Base-by-base conservation (phyloP, 64 coral and sea anemone genomes). In the Pachyseris speciosa region DNA sequence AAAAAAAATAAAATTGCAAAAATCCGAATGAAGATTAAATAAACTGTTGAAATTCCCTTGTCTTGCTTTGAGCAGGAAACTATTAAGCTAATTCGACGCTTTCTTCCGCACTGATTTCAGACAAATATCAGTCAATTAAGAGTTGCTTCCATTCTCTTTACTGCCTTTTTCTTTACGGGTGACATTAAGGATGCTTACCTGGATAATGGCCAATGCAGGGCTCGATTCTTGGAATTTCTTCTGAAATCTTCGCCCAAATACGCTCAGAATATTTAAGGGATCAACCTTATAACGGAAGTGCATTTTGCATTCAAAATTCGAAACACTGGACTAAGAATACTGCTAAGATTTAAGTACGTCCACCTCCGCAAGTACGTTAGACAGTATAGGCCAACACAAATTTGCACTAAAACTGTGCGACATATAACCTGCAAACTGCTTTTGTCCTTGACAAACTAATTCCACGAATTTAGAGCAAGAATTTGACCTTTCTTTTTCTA, bases 401-500 rank as follows among this genome's bases (percentile, higher is more conserved):
- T 32, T 69, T 37, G 30, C 66, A 34, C 2, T 17, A 29, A 17
- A 20, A 69, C 33, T 69, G 37, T 38, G 66, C 32, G 66, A 69
- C 2, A 32, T 29, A 11, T 69, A 37, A 36, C 4, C 6, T 12
- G 8, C 24, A 11, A 28, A 26, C n/a, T n/a, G 61, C 32, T 38
- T 69, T 69, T 69, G 66, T 42, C 2, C 37, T 36, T n/a, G 20
- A 40, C 16, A 72, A 6, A 16, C n/a, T 43, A 72, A 42, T 72
- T 72, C 69, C 38, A 43, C 37, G 69, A 72, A 72, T 26, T 42
- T 24, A 0, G 69, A 42, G 37, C 69, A 22, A 10, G 15, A 72
- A 69, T 44, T 22, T 72, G 69, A 72, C 69, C 38, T 72, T 72
- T 19, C 69, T 42, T 16, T 72, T 72, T 72, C 69, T 72, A 17